Evolutionary conservation across 2,888 invertebrate genomes (phyloP).

Genomic region (Magallana nippona): DNA sequence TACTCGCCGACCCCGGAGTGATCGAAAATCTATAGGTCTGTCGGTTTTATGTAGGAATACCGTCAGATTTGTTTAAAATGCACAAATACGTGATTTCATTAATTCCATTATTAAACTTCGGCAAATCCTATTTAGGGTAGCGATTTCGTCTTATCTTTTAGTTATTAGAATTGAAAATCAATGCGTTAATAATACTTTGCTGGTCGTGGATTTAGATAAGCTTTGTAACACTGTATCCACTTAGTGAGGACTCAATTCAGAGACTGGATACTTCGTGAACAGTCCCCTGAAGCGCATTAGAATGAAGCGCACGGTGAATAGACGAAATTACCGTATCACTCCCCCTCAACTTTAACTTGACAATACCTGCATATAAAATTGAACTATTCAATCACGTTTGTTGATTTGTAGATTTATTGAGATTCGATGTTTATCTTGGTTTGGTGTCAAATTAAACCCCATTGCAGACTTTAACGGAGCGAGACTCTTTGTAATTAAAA

Average conservation of each 20-base stretch:
- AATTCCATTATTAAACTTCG: neutral
- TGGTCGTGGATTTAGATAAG: neutral
- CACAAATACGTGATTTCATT: neutral
- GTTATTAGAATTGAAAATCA: conserved; percentile 10
- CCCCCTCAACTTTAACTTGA: too few relatives aligned
- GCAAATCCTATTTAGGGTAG: neutral
- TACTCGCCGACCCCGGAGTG: too few relatives aligned
- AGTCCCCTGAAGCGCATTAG: too few relatives aligned
- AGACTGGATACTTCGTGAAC: neutral
- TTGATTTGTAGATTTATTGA: too few relatives aligned
- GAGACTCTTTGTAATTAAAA: too few relatives aligned
- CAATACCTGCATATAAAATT: too few relatives aligned
- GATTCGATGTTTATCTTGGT: too few relatives aligned
- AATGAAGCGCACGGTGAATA: too few relatives aligned
- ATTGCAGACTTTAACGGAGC: too few relatives aligned
- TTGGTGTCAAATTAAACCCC: too few relatives aligned
- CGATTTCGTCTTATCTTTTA: neutral
- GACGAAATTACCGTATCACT: too few relatives aligned
- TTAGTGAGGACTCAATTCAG: neutral
- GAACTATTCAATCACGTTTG: too few relatives aligned
- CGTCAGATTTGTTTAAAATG: neutral
- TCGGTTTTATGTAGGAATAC: neutral
- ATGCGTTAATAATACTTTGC: neutral
- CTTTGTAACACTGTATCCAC: neutral
- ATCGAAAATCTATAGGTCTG: neutral